phyloP scores from a whole-genome alignment of 2,888 invertebrate species.

The Elegia similella region DNA sequence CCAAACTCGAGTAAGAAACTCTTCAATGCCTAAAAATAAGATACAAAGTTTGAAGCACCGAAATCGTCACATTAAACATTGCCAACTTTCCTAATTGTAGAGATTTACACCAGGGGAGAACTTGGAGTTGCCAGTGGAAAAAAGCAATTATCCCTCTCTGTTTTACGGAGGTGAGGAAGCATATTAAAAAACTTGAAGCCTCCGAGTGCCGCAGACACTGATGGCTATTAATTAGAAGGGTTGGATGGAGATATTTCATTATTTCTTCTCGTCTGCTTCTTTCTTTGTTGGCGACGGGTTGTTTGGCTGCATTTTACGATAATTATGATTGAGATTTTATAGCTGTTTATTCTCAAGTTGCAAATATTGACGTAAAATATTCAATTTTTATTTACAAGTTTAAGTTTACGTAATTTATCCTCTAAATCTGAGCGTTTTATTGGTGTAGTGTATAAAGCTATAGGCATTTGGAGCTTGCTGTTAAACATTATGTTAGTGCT shows the following conservation, averaged over 20 bases:
- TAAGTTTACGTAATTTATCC: too few species aligned
- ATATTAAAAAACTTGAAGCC: conserved; percentile 80
- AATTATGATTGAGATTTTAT: neutral
- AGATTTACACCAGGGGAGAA: conserved; percentile 56
- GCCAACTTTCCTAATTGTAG: conserved; percentile 62
- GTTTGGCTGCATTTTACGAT: conserved; percentile 6
- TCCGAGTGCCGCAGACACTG: conserved; percentile 77
- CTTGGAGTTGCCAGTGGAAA: conserved; percentile 60
- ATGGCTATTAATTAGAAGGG: conserved; percentile 81
- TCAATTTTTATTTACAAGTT: too few species aligned
- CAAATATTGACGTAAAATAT: too few species aligned
- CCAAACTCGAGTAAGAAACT: neutral
- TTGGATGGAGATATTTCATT: conserved; percentile 78
- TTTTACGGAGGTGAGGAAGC: conserved; percentile 78
- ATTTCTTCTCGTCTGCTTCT: conserved; percentile 49
- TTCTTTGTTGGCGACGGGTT: conserved; percentile 3
- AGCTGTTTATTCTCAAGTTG: too few species aligned
- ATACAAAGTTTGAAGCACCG: conserved; percentile 34
- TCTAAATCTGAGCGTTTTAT: too few species aligned
- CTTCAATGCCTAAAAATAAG: conserved; percentile 11
- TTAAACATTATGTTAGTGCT: too few species aligned
- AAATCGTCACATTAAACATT: conserved; percentile 43
- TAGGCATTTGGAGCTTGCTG: too few species aligned
- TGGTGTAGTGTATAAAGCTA: too few species aligned
- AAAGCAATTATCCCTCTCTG: conserved; percentile 77